Conservation (phyloP, 1,140 invertebrate genomes). For the Alviniconcha marisindica region DNA sequence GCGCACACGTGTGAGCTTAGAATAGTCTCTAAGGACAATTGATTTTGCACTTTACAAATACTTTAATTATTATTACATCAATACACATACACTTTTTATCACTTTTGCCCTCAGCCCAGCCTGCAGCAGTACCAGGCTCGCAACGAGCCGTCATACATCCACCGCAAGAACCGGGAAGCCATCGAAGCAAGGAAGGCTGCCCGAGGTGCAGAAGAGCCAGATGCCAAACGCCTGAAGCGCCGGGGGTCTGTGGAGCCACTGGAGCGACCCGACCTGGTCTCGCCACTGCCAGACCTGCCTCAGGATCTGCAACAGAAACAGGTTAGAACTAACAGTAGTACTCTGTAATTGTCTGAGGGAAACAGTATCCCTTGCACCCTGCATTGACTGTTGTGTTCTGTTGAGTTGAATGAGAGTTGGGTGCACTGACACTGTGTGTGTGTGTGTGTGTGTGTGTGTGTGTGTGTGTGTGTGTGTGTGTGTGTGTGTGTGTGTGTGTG, state of each 20-base stretch:
- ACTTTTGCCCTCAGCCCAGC: slow-evolving; percentile 72
- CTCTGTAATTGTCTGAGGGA: too few species aligned
- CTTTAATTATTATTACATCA: too few species aligned
- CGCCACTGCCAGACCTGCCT: slow-evolving; percentile 71
- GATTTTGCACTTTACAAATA: too few species aligned
- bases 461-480: background rate
- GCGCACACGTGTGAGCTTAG: too few species aligned
- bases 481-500: slow-evolving; percentile 24
- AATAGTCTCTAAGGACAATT: too few species aligned
- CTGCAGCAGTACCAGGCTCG: slow-evolving; percentile 70
- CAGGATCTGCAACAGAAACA: slow-evolving; percentile 68
- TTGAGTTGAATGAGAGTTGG: too few species aligned
- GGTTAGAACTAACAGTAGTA: slow-evolving; percentile 47
- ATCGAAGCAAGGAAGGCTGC: slow-evolving; percentile 57
- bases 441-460: slow-evolving; percentile 21
- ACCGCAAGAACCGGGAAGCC: slow-evolving; percentile 60
- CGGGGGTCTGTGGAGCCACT: slow-evolving; percentile 68
- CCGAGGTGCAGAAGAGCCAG: slow-evolving; percentile 49
- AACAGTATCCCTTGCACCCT: too few species aligned
- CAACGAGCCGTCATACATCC: slow-evolving; percentile 71
- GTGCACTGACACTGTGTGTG: too few species aligned
- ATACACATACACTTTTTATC: too few species aligned
- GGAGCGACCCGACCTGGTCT: slow-evolving; percentile 51
- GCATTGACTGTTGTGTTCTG: too few species aligned
- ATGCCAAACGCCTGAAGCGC: slow-evolving; percentile 63